These are phyloP conservation scores for Hucho hucho DNA, from an alignment of 2,113 vertebrate species.

Conservation along the genomic window DNA sequence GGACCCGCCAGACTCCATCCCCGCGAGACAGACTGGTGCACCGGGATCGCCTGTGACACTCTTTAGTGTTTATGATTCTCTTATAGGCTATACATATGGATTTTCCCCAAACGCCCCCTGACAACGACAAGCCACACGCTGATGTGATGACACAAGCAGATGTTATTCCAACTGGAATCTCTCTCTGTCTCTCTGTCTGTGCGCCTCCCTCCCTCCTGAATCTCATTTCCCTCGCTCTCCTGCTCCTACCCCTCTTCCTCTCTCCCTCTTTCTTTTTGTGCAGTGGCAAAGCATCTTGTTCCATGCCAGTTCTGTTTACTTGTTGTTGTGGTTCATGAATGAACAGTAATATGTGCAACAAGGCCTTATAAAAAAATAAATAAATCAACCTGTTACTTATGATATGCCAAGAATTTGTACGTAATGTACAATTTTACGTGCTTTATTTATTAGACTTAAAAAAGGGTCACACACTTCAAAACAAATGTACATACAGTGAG, in stretches of 20 bases:
- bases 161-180: conserved; percentile 68
- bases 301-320: conserved; percentile 19
- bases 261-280: conserved; percentile 6
- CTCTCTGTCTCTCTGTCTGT: background rate
- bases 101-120: conserved; percentile 52
- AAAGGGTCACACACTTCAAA: background rate
- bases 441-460: background rate
- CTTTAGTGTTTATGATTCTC: conserved; percentile 74
- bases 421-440: background rate
- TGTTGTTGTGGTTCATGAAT: background rate
- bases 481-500: background rate
- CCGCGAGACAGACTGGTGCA: background rate
- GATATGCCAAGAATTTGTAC: no score
- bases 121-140: conserved; percentile 34
- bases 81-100: conserved; percentile 74
- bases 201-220: background rate
- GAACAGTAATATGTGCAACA: conserved; percentile 3
- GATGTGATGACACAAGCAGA: conserved; percentile 63
- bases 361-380: no score
- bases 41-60: conserved; percentile 60
- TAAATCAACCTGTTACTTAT: no score
- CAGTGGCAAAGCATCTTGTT: conserved; percentile 10
- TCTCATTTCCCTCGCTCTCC: background rate
- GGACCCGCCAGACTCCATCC: conserved; percentile 34
- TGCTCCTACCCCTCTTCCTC: background rate